phyloP scores from a whole-genome alignment of 2,888 invertebrate genomes.

The Darwinula stevensoni region DNA sequence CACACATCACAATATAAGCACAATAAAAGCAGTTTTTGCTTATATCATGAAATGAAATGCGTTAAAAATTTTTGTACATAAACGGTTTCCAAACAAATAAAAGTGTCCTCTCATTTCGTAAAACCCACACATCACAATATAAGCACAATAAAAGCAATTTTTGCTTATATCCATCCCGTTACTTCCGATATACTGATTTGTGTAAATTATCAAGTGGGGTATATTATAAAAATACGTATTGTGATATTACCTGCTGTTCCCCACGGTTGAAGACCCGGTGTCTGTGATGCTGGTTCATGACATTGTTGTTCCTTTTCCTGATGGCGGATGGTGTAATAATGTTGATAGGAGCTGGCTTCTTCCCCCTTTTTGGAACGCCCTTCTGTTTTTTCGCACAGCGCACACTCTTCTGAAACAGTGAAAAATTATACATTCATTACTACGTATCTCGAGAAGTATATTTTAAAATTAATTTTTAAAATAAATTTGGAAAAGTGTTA shows the following conservation, averaged over 20 bases:
- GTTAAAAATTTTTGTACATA: conserved; percentile 2
- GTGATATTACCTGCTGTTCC: conserved; percentile 2
- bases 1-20: conserved; percentile 2
- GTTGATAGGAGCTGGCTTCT: conserved; percentile 2
- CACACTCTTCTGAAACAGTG: conserved; percentile 2
- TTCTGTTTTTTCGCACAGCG: conserved; percentile 2
- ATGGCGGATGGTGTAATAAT: conserved; percentile 2
- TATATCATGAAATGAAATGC: conserved; percentile 2
- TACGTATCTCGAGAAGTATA: conserved; percentile 2
- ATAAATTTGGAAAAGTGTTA: conserved; percentile 2
- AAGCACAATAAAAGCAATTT: conserved; percentile 2
- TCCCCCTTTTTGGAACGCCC: conserved; percentile 2
- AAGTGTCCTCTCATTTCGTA: conserved; percentile 2
- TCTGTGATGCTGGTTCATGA: conserved; percentile 2
- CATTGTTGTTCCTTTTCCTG: conserved; percentile 2
- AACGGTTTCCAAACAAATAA: conserved; percentile 2
- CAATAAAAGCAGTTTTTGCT: conserved; percentile 2
- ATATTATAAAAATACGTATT: conserved; percentile 2
- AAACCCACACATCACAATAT: conserved; percentile 2
- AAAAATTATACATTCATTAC: conserved; percentile 2
- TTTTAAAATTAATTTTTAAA: conserved; percentile 2
- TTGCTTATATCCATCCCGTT: conserved; percentile 2
- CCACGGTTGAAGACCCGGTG: conserved; percentile 2
- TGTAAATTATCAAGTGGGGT: conserved; percentile 2
- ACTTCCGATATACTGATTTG: conserved; percentile 2